These are phyloP conservation scores for Stercorarius parasiticus DNA, from an alignment of 2,113 vertebrate genomes.

Conservation along the genomic window DNA sequence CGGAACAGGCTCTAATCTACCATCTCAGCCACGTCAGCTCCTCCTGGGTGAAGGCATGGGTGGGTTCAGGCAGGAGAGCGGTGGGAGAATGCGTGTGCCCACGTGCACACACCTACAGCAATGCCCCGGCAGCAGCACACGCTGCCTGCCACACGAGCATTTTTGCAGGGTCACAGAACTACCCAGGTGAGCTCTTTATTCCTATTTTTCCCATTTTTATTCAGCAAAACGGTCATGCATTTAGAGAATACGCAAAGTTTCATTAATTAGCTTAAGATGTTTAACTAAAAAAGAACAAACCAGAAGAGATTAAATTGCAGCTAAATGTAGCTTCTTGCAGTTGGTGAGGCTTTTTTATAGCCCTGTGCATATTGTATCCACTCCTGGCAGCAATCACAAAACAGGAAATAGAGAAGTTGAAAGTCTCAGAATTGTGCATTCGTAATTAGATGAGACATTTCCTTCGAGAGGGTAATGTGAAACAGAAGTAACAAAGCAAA, in stretches of 20 bases:
- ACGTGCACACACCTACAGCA: background rate
- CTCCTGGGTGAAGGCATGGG: background rate
- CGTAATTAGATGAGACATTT: conserved; percentile 46
- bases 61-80: rapidly evolving
- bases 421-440: conserved; percentile 24
- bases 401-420: conserved; percentile 17
- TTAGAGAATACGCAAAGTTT: background rate
- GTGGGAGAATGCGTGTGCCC: background rate
- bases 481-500: conserved; percentile 49
- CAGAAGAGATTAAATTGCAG: background rate
- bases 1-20: background rate
- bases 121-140: background rate
- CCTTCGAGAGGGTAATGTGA: conserved; percentile 11
- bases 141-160: background rate
- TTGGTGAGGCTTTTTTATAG: background rate
- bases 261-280: background rate
- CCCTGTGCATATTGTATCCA: background rate
- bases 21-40: background rate
- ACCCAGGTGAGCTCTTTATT: background rate
- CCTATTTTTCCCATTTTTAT: background rate
- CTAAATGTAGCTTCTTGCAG: background rate
- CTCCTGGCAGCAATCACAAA: background rate
- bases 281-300: background rate
- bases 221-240: background rate
- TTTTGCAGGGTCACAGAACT: background rate